Conservation (phyloP, 2,888 invertebrate genomes). For the Dione vanillae region DNA sequence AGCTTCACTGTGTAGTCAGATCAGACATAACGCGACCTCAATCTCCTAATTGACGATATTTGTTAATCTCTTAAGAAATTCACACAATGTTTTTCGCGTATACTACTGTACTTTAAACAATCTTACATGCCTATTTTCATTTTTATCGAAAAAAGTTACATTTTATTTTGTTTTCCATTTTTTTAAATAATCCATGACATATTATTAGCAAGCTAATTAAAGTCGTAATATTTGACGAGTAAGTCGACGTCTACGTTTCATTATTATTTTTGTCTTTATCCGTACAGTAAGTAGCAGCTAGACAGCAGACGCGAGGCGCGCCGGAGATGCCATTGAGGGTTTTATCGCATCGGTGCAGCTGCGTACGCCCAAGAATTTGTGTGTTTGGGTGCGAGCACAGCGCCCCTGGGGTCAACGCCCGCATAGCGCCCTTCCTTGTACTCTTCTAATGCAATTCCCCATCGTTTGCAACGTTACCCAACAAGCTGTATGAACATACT, state of each 20-base stretch:
- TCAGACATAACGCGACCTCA: conserved; percentile 53
- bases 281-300: neutral
- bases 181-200: too few species aligned
- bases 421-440: conserved; percentile 50
- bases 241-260: too few species aligned
- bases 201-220: too few species aligned
- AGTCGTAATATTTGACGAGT: too few species aligned
- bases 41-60: conserved; percentile 41
- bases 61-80: conserved; percentile 24
- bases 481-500: conserved; percentile 5
- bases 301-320: conserved; percentile 51
- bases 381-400: conserved; percentile 60
- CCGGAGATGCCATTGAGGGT: conserved; percentile 67
- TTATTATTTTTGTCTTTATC: too few species aligned
- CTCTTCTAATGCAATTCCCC: conserved; percentile 49
- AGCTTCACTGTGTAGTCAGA: conserved; percentile 54
- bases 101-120: neutral
- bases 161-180: too few species aligned
- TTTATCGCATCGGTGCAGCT: conserved; percentile 60
- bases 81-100: neutral
- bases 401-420: conserved; percentile 48
- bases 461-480: conserved; percentile 45
- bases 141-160: neutral
- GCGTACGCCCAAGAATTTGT: conserved; percentile 78
- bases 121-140: neutral